phyloP scores from a whole-genome alignment of 2,888 invertebrate species.

The Macaria liturata region DNA sequence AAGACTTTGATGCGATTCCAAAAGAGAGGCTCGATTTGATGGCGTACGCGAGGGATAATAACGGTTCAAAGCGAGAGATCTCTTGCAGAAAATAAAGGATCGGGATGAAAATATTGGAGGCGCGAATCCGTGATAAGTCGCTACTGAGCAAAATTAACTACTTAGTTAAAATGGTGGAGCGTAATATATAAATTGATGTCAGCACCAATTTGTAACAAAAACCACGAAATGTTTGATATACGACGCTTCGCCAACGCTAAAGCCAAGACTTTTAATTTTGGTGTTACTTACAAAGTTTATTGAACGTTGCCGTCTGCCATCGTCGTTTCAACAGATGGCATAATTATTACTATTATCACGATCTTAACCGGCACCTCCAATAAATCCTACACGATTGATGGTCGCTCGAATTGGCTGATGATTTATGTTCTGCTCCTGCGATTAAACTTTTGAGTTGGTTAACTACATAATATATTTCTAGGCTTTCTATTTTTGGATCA shows the following conservation, averaged over 20 bases:
- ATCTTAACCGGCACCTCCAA: conserved; percentile 30
- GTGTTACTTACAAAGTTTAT: no score
- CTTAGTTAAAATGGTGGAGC: conserved; percentile 11
- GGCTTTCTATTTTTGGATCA: conserved; percentile 41
- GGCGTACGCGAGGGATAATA: conserved; percentile 46
- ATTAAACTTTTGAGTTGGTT: conserved; percentile 46
- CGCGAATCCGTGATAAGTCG: conserved; percentile 41
- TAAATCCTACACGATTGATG: conserved; percentile 41
- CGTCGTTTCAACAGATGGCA: conserved; percentile 22
- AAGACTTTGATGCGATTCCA: conserved; percentile 44
- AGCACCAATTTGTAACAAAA: no score
- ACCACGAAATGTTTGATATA: no score
- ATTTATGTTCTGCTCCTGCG: conserved; percentile 55
- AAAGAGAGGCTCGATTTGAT: conserved; percentile 48
- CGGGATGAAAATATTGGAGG: conserved; percentile 41
- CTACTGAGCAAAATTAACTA: conserved; percentile 38
- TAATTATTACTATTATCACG: conserved; percentile 43
- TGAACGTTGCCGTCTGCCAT: not conserved
- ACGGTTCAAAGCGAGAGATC: conserved; percentile 43
- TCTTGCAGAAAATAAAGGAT: conserved; percentile 45
- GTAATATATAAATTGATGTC: no score
- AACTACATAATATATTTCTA: conserved; percentile 45
- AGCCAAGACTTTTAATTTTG: no score
- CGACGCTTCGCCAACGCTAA: not conserved
- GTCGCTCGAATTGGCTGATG: conserved; percentile 44